These are phyloP conservation scores for Pelvicachromis taeniatus DNA, from an alignment of 2,113 vertebrate genomes.

Conservation along the genomic window DNA sequence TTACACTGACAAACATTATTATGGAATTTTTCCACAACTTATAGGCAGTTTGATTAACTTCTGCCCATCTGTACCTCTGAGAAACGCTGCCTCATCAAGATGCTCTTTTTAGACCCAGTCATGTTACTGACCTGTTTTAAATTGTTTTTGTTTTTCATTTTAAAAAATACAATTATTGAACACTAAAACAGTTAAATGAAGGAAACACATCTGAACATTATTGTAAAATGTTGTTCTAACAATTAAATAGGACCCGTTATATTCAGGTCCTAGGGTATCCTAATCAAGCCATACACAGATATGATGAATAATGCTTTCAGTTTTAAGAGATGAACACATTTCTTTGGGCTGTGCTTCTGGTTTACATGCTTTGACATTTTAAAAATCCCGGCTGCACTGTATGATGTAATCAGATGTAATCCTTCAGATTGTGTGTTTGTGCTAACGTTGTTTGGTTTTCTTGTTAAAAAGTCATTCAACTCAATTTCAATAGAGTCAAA, in stretches of 20 bases:
- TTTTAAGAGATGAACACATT: background rate
- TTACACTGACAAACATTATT: too few species aligned
- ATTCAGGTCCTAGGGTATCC: background rate
- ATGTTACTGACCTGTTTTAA: too few species aligned
- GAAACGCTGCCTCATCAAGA: too few species aligned
- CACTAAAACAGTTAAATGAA: too few species aligned
- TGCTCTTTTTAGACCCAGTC: too few species aligned
- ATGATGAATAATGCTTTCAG: background rate
- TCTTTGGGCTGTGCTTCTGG: background rate
- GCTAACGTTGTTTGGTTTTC: background rate
- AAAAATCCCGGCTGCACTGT: background rate
- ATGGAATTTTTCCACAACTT: too few species aligned
- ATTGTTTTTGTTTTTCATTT: too few species aligned
- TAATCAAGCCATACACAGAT: background rate
- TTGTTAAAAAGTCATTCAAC: background rate
- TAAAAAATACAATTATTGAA: too few species aligned
- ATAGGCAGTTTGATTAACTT: too few species aligned
- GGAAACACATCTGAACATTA: too few species aligned
- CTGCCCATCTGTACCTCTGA: too few species aligned
- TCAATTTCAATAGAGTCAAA: background rate
- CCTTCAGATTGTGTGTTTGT: background rate
- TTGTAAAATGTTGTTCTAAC: too few species aligned
- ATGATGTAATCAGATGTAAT: background rate
- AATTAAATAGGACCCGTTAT: background rate
- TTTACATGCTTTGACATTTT: background rate